Conservation (phyloP, 1,140 invertebrate species). For the Zaprionus taronus region DNA sequence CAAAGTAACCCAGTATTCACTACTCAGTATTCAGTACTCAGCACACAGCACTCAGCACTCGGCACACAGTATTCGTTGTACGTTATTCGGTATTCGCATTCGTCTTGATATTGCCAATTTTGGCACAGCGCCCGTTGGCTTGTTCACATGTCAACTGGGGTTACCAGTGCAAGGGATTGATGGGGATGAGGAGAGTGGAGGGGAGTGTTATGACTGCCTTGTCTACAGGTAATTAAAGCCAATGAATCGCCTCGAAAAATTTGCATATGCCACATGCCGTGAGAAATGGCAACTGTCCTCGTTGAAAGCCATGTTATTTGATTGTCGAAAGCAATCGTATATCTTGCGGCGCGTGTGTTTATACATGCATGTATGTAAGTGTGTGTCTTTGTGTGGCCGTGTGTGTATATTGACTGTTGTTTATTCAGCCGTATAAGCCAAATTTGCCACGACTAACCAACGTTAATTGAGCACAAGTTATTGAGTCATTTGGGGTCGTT, state of each 20-base stretch:
- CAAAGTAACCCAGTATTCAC: constrained; percentile 7
- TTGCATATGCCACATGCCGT: constrained; percentile 71
- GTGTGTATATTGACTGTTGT: constrained; percentile 24
- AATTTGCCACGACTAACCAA: constrained; percentile 34
- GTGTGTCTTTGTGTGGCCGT: constrained; percentile 16
- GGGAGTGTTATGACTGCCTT: constrained; percentile 41
- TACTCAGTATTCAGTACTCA: constrained; percentile 6
- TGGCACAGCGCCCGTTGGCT: constrained; percentile 66
- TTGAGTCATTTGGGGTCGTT: constrained; percentile 31
- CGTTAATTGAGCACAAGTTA: constrained; percentile 55
- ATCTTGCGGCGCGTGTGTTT: constrained; percentile 15
- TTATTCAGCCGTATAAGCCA: constrained; percentile 41
- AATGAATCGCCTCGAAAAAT: constrained; percentile 54
- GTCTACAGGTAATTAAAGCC: constrained; percentile 77
- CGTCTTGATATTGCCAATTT: constrained; percentile 41
- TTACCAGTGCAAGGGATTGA: background rate
- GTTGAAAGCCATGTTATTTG: constrained; percentile 70
- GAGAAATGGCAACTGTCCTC: constrained; percentile 74
- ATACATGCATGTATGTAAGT: constrained; percentile 4
- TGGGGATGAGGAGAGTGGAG: background rate
- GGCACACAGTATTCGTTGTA: constrained; percentile 2
- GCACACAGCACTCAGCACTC: constrained; percentile 1
- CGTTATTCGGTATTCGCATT: constrained; percentile 15
- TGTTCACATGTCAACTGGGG: constrained; percentile 60
- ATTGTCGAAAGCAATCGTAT: constrained; percentile 65